phyloP scores from a whole-genome alignment of 2,113 vertebrate species.

The Centropus bengalensis region DNA sequence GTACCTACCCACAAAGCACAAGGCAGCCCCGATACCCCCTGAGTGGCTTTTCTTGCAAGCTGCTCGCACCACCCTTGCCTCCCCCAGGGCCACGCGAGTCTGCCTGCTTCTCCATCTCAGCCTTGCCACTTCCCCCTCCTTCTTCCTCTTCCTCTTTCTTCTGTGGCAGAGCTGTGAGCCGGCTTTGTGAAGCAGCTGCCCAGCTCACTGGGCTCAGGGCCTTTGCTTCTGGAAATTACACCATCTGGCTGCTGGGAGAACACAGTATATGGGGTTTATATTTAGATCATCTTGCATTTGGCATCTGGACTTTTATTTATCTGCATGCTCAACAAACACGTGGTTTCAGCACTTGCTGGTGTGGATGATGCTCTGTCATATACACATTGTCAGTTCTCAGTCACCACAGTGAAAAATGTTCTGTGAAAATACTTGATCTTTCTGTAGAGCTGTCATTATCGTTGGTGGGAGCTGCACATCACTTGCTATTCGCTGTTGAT shows the following conservation, averaged over 20 bases:
- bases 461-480: neutral
- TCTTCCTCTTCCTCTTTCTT: neutral
- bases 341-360: neutral
- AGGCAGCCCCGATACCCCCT: fast-evolving
- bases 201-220: neutral
- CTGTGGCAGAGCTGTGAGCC: neutral
- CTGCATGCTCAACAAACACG: neutral
- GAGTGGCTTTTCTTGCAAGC: neutral
- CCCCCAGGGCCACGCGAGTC: fast-evolving
- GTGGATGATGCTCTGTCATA: neutral
- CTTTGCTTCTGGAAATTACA: conserved; percentile 27
- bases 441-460: neutral
- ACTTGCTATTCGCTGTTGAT: neutral
- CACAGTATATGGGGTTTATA: neutral
- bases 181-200: neutral
- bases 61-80: neutral
- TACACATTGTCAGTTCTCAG: neutral
- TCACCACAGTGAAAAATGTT: neutral
- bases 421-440: neutral
- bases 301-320: conserved; percentile 30
- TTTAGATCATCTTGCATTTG: conserved; percentile 43
- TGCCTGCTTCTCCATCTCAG: neutral
- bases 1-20: neutral
- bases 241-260: conserved; percentile 1
- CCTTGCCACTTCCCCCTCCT: neutral